These are phyloP conservation scores for Hafferia zeledoni DNA, from an alignment of 2,797 vertebrate species.

Conservation along the genomic window DNA sequence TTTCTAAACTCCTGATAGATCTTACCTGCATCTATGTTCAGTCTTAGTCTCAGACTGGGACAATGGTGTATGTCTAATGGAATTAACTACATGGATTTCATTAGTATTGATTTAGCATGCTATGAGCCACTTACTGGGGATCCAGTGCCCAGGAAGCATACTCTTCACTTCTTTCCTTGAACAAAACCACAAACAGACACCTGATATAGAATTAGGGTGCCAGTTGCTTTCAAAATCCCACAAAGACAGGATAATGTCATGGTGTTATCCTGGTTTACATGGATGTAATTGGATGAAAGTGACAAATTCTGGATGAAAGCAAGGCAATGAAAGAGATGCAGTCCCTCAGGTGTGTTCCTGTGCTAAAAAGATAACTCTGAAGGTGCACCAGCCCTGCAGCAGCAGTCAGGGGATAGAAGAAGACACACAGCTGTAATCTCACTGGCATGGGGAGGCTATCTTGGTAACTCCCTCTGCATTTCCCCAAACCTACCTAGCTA, in stretches of 20 bases:
- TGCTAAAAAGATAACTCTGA: background rate
- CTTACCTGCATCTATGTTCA: too few relatives aligned
- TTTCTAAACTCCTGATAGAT: background rate
- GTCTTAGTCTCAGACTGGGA: background rate
- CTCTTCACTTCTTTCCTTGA: background rate
- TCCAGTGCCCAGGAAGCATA: background rate
- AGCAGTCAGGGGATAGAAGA: accelerated
- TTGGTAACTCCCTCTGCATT: background rate
- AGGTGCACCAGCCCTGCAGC: background rate
- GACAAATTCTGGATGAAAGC: background rate
- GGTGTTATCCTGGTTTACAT: background rate
- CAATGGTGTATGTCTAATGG: background rate
- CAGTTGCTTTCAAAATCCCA: background rate
- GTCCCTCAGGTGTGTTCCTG: background rate
- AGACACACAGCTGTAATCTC: background rate
- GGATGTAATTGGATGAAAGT: background rate
- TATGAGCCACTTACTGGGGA: background rate
- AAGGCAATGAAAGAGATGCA: background rate
- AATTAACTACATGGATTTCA: background rate
- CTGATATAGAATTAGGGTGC: background rate
- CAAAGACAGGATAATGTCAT: background rate
- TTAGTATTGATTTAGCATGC: background rate
- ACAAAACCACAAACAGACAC: background rate
- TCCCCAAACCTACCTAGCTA: background rate
- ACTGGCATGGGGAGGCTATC: background rate